Percentiles rank a stretch among this genome's conserved stretches.
Evolutionary conservation across 2,888 invertebrate genomes (phyloP).

Genomic region (Punctoribates punctum): DNA sequence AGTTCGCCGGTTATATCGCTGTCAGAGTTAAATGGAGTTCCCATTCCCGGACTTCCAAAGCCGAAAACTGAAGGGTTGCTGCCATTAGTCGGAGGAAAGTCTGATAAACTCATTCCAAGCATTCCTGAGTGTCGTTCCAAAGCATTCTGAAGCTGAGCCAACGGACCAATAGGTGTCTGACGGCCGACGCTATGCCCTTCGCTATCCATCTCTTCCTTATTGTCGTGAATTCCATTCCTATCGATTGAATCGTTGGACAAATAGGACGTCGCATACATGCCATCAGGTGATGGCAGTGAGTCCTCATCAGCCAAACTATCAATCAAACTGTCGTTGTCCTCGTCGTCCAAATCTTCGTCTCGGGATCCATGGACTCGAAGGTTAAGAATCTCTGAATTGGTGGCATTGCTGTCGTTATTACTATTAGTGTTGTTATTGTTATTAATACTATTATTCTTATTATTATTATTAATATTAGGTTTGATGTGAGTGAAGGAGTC

Average conservation of each 20-base stretch:
- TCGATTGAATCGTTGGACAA: conserved; percentile 9
- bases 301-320: conserved; percentile 12
- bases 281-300: conserved; percentile 2
- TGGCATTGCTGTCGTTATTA: background rate
- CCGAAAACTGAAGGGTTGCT: conserved; percentile 7
- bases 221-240: background rate
- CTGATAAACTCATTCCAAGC: conserved; percentile 32
- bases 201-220: background rate
- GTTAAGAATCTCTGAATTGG: background rate
- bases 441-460: background rate
- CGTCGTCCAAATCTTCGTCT: conserved; percentile 18
- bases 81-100: background rate
- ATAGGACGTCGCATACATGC: conserved; percentile 19
- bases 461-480: background rate
- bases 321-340: conserved; percentile 1
- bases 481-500: background rate
- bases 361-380: background rate
- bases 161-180: conserved; percentile 22
- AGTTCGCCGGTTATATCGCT: conserved; percentile 37
- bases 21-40: conserved; percentile 5
- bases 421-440: conserved; percentile 2
- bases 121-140: conserved; percentile 40
- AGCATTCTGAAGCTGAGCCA: conserved; percentile 40
- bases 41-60: background rate
- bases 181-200: background rate